phyloP scores from a whole-genome alignment of 2,113 vertebrate genomes.

The Rhadina sibilatrix region DNA sequence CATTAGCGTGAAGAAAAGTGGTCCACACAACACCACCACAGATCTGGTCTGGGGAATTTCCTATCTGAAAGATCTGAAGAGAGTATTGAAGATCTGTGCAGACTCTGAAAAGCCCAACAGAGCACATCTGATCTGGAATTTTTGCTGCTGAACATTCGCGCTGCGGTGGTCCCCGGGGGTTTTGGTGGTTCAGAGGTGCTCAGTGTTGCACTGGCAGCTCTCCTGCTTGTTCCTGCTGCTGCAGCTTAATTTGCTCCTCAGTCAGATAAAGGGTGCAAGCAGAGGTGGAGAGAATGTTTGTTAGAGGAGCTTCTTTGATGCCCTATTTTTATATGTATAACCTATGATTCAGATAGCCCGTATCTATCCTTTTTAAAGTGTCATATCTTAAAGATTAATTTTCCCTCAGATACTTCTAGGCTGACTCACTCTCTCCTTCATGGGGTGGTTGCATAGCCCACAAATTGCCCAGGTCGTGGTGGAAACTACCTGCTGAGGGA shows the following conservation, averaged over 20 bases:
- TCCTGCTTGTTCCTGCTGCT: not conserved
- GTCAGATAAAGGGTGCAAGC: conserved; percentile 19
- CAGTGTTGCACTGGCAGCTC: not conserved
- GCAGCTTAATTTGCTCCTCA: not conserved
- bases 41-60: not conserved
- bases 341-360: not conserved
- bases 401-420: not conserved
- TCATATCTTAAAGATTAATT: conserved; percentile 8
- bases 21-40: not conserved
- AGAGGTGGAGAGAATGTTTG: conserved; percentile 23
- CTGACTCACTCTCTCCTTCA: conserved; percentile 22
- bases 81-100: not conserved
- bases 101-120: not conserved
- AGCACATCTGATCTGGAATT: not conserved
- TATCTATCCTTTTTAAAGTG: conserved; percentile 30
- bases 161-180: not conserved
- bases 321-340: not conserved
- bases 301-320: conserved; percentile 49
- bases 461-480: not conserved
- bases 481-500: conserved; percentile 38
- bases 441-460: not conserved
- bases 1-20: not conserved
- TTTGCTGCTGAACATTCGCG: not conserved
- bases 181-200: not conserved
- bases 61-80: not conserved